phyloP scores from a whole-genome alignment of 2,888 invertebrate genomes.

The Drosophila tripunctata region DNA sequence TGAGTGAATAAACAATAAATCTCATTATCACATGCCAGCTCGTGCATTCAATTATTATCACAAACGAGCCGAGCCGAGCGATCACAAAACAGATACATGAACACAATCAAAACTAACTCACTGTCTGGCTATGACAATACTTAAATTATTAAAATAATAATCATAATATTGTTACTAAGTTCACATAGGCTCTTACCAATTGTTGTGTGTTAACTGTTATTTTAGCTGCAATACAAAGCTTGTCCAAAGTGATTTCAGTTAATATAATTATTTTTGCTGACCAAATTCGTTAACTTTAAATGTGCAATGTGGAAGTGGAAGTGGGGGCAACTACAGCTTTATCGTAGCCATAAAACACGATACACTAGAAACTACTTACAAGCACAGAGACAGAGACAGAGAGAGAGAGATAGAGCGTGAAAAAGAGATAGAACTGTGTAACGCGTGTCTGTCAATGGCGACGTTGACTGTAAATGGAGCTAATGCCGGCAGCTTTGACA shows the following conservation, averaged over 20 bases:
- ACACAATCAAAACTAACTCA: not conserved
- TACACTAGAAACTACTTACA: not conserved
- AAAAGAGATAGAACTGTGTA: not conserved
- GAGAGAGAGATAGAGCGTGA: not conserved
- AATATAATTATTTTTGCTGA: constrained; percentile 6
- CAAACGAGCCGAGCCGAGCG: constrained; percentile 28
- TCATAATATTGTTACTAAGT: constrained; percentile 12
- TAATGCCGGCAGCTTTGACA: constrained; percentile 45
- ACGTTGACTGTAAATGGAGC: constrained; percentile 29
- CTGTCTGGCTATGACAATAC: constrained; percentile 23
- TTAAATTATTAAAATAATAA: constrained; percentile 30
- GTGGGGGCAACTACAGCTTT: constrained; percentile 39
- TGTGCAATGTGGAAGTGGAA: constrained; percentile 40
- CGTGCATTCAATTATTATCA: constrained; percentile 75
- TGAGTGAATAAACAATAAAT: constrained; percentile 74
- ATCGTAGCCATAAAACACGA: constrained; percentile 46
- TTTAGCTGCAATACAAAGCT: constrained; percentile 6
- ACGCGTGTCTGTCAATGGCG: constrained; percentile 28
- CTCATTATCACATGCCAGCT: constrained; percentile 74
- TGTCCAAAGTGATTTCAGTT: constrained; percentile 17
- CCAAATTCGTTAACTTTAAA: constrained; percentile 40
- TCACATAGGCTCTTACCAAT: not conserved
- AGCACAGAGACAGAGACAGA: not conserved
- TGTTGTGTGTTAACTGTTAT: not conserved
- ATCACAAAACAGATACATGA: not conserved